Percentiles rank a stretch among this genome's conserved stretches.
phyloP scores from a whole-genome alignment of 2,797 vertebrate genomes.

The Centroberyx gerrardi region DNA sequence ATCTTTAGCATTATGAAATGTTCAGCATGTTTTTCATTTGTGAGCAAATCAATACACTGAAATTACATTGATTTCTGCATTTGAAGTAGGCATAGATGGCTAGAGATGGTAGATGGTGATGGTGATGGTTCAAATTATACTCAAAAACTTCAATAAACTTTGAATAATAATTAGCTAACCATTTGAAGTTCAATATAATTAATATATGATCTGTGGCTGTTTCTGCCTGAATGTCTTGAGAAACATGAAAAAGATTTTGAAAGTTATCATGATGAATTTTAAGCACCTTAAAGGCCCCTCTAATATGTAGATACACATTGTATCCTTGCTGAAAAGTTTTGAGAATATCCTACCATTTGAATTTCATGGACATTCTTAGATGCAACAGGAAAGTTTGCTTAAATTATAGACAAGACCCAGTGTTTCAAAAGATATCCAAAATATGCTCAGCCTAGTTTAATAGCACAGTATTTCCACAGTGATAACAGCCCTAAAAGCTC shows the following conservation, averaged over 20 bases:
- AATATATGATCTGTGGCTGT: background rate
- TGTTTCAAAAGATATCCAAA: background rate
- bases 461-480: background rate
- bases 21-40: background rate
- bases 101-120: background rate
- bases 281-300: background rate
- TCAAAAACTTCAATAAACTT: background rate
- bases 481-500: background rate
- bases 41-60: background rate
- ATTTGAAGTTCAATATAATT: slow-evolving; percentile 22
- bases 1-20: background rate
- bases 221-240: slow-evolving; percentile 5
- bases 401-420: slow-evolving; percentile 8
- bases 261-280: slow-evolving; percentile 6
- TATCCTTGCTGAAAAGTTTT: background rate
- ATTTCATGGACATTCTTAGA: background rate
- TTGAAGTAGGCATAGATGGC: background rate
- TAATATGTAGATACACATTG: background rate
- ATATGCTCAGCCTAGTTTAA: too few relatives aligned
- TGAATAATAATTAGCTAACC: background rate
- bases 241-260: background rate
- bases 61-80: slow-evolving; percentile 2
- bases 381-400: background rate
- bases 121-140: slow-evolving; percentile 5
- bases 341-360: background rate